Evolutionary conservation across 2,113 vertebrate species (phyloP).

Genomic region (Odobenus rosmarus): DNA sequence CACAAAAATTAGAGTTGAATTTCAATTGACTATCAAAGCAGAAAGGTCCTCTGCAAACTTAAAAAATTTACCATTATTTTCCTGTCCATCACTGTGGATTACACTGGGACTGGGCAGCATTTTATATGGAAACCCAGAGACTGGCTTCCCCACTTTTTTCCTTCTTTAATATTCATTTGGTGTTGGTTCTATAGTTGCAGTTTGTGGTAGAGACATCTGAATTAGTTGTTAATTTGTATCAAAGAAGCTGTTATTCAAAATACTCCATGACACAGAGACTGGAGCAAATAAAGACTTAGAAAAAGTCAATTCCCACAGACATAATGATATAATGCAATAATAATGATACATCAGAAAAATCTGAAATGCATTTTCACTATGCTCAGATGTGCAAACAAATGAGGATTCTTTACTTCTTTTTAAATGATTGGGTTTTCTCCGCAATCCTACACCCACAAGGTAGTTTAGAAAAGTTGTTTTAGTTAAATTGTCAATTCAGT

Average conservation of each 20-base stretch:
- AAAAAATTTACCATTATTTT: not conserved
- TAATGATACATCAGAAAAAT: not conserved
- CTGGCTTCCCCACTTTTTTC: not conserved
- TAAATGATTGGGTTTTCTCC: not conserved
- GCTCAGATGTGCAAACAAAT: not conserved
- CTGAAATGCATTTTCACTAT: not conserved
- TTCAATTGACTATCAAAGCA: not conserved
- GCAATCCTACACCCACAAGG: not conserved
- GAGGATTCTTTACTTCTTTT: not conserved
- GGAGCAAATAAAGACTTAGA: not conserved
- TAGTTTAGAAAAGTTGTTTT: not conserved
- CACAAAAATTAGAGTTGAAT: not conserved
- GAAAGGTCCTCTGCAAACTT: not conserved
- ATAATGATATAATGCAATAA: not conserved
- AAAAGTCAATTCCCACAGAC: not conserved
- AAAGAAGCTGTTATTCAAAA: not conserved
- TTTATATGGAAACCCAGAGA: not conserved
- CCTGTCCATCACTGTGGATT: not conserved
- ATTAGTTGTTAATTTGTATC: not conserved
- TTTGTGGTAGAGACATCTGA: not conserved
- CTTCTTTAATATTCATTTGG: not conserved
- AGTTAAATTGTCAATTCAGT: not conserved
- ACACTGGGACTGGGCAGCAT: not conserved
- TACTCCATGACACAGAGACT: not conserved
- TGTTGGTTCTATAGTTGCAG: not conserved